Percentiles rank a stretch among this genome's conserved stretches.
Evolutionary conservation across 2,888 invertebrate species (phyloP).

Genomic region (Ecdyonurus torrentis): DNA sequence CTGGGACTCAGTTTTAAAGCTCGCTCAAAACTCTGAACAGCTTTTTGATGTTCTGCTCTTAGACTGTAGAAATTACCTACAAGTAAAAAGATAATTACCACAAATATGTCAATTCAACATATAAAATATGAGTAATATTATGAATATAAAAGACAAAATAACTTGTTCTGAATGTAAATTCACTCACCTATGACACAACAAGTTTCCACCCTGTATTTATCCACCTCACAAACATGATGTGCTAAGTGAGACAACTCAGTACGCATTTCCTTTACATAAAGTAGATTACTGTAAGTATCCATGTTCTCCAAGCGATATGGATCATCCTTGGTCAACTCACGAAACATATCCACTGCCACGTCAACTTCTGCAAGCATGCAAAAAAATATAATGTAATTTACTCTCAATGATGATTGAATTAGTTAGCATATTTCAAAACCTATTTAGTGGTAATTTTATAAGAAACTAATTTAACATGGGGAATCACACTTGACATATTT

Average conservation of each 20-base stretch:
- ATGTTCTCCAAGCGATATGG: conserved; percentile 90
- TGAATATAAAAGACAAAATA: too few relatives aligned
- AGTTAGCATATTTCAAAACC: not conserved
- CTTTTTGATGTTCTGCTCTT: conserved; percentile 89
- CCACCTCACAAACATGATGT: conserved; percentile 81
- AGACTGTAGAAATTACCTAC: conserved; percentile 93
- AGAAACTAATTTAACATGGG: not conserved
- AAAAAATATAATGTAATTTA: conserved; percentile 7
- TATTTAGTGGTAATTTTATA: not conserved
- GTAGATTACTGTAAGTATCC: conserved; percentile 89
- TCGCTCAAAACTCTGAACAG: conserved; percentile 92
- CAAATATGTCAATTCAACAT: too few relatives aligned
- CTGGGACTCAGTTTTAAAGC: conserved; percentile 87
- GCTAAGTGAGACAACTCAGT: conserved; percentile 86
- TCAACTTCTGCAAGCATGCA: conserved; percentile 78
- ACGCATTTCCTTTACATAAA: conserved; percentile 85
- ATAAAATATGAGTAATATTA: too few relatives aligned
- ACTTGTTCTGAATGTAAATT: too few relatives aligned
- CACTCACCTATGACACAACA: conserved; percentile 85
- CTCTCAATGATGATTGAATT: not conserved
- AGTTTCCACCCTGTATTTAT: conserved; percentile 93
- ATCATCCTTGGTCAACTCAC: conserved; percentile 66
- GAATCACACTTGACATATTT: too few relatives aligned
- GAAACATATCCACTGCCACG: conserved; percentile 70
- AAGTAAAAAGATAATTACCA: conserved; percentile 16